Base-by-base conservation (phyloP, 2,888 invertebrate genomes). In the Acanthoscelides obtectus region DNA sequence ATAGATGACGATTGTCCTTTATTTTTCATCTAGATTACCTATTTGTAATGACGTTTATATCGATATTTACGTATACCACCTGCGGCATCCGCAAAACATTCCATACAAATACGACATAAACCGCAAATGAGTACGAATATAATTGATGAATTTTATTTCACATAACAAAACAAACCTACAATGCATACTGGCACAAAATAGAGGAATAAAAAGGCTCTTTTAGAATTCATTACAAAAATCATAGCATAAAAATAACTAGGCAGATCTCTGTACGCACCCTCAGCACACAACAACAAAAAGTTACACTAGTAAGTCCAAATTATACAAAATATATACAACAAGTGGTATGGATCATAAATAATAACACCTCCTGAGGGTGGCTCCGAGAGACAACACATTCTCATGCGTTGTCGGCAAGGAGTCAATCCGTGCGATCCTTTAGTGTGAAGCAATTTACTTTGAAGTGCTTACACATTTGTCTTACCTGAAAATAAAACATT, bases 391-490 rank as follows among this genome's bases (percentile, higher is more conserved):
- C 84, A 84, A 84, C 84, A 83, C 83, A 22, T 78, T 80, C 81
- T 86, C 83, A 86, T 77, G 84, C 83, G 81, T 84, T 83, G 82
- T 88, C 88, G 83, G 87, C 80, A 79, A 80, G 80, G 78, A 83
- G 84, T 85, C 84, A 85, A 82, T 85, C 84, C 22, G 82, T 77
- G 68, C 80, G 82, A 71, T 81, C 79, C 66, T 80, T 81, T 80
- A 90, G 89, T 74, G 86, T 86, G 88, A 98, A 97, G 86, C 96
- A 96, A 80, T 93, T 87, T 80, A 97, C 95, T 81, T 92, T 92
- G 86, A 98, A 97, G 86, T 98, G 96, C 75, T 90, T 88, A 84
- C 97, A 97, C 97, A 98, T 96, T 87, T 98, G 96, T 79, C 92
- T 92, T n/a, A 98, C 96, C 97, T 97, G 86, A 71, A 75, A 74